Percentiles rank a stretch among this genome's conserved stretches.
Conservation (phyloP, 1,140 invertebrate genomes). For the Polypedilum pembai region DNA sequence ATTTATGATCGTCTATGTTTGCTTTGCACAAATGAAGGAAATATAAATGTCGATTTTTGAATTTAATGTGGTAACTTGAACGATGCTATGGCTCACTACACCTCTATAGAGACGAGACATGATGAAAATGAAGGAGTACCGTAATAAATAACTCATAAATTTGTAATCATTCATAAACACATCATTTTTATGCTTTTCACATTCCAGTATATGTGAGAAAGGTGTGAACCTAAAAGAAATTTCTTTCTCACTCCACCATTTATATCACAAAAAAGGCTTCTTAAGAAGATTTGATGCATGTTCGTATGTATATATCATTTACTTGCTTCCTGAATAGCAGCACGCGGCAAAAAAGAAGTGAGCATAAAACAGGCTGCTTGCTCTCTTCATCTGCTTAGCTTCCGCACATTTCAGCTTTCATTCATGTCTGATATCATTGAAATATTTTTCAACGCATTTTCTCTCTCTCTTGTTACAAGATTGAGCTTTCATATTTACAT, state of each 20-base stretch:
- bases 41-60: conserved; percentile 7
- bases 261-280: not conserved
- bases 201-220: not conserved
- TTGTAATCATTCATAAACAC: conserved; percentile 27
- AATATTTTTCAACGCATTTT: no score
- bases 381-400: not conserved
- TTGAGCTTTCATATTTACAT: no score
- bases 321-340: not conserved
- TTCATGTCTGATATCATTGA: no score
- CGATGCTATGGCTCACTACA: not conserved
- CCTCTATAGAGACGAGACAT: not conserved
- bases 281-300: not conserved
- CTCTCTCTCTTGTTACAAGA: no score
- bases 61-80: not conserved
- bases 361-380: not conserved
- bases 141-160: conserved; percentile 28
- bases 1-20: not conserved
- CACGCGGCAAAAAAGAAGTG: no score
- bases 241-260: not conserved
- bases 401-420: no score
- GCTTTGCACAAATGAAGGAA: not conserved
- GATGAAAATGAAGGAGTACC: not conserved
- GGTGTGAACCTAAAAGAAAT: not conserved
- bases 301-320: not conserved
- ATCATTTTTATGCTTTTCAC: conserved; percentile 27